Evolutionary conservation across 2,797 vertebrate genomes (phyloP).

Genomic region (Siniperca obscura): DNA sequence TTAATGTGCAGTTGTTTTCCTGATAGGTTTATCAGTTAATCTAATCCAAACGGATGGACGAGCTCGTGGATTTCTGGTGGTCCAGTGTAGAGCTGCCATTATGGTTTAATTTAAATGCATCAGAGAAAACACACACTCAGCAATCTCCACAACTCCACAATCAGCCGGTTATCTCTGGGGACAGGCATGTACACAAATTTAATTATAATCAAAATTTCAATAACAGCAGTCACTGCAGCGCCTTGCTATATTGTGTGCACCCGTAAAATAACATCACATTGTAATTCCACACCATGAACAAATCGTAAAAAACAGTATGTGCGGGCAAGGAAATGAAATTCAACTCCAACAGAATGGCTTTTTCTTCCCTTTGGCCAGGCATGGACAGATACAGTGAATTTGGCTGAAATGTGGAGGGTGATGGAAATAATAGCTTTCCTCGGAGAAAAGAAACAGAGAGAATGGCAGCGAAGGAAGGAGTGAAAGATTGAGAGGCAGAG

Average conservation of each 20-base stretch:
- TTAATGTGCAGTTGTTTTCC: constrained; percentile 54
- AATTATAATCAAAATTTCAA: constrained; percentile 80
- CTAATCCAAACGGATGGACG: constrained; percentile 26
- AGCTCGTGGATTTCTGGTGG: constrained; percentile 31
- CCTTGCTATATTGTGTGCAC: constrained; percentile 47
- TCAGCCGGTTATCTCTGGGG: constrained; percentile 57
- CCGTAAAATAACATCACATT: constrained; percentile 67
- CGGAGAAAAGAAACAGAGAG: constrained; percentile 51
- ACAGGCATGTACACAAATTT: constrained; percentile 71
- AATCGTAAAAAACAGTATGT: constrained; percentile 59
- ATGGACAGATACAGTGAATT: constrained; percentile 69
- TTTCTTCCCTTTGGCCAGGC: constrained; percentile 74
- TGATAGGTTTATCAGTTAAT: constrained; percentile 60
- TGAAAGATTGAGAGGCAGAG: constrained; percentile 71
- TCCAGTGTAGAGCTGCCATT: constrained; percentile 44
- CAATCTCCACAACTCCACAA: constrained; percentile 25
- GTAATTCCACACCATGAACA: constrained; percentile 67
- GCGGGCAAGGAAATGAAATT: constrained; percentile 72
- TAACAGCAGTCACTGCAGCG: constrained; percentile 57
- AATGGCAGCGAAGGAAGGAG: constrained; percentile 51
- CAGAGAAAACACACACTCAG: constrained; percentile 25
- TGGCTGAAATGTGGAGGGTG: constrained; percentile 69
- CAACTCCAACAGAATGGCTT: constrained; percentile 69
- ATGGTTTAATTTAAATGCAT: constrained; percentile 71
- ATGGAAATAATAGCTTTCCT: constrained; percentile 77